A percentile compares a stretch with the other conserved stretches of the same genome.
phyloP scores from a whole-genome alignment of 2,888 invertebrate species.

The Fragum sueziense region DNA sequence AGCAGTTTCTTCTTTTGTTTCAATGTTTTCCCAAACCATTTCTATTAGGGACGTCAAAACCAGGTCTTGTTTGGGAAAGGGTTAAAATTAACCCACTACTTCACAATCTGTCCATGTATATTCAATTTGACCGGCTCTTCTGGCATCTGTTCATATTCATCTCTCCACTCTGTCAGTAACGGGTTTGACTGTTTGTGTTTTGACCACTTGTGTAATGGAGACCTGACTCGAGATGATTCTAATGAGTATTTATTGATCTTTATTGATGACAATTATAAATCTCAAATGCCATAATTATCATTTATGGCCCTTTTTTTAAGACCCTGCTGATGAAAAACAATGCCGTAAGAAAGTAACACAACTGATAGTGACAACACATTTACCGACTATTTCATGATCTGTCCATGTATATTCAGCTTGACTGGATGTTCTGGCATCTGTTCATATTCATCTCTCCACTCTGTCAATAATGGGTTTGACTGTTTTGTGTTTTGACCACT shows the following conservation, averaged over 20 bases:
- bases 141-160: constrained; percentile 52
- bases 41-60: no score
- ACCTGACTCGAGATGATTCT: no score
- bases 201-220: constrained; percentile 61
- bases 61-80: no score
- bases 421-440: constrained; percentile 53
- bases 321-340: no score
- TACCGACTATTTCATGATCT: constrained; percentile 16
- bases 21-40: no score
- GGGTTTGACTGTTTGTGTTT: constrained; percentile 13
- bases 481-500: background rate
- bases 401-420: constrained; percentile 49
- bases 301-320: no score
- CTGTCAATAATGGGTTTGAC: constrained; percentile 27
- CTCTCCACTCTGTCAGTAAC: constrained; percentile 45
- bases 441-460: constrained; percentile 52
- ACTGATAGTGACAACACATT: no score
- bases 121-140: constrained; percentile 51
- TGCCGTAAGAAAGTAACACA: no score
- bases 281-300: background rate
- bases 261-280: no score
- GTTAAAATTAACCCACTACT: no score
- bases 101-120: constrained; percentile 42
- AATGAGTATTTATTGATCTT: no score
- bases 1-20: no score